A percentile compares a stretch with the other conserved stretches of the same genome.
Conservation (phyloP, 2,797 vertebrate species). For the Chloroceryle amazona region DNA sequence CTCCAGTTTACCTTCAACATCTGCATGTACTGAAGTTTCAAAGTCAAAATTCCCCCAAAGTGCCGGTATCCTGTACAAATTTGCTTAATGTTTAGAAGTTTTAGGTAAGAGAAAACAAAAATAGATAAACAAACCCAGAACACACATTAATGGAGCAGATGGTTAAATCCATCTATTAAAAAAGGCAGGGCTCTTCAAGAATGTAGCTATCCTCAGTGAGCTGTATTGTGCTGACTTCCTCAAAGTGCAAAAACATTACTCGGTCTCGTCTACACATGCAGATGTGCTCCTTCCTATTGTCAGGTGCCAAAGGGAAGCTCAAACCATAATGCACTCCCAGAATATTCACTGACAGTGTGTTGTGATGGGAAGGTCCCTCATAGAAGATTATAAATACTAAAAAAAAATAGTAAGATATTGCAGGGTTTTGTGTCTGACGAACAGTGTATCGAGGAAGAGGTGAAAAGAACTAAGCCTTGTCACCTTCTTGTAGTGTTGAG, state of each 20-base stretch:
- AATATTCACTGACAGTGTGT: not conserved
- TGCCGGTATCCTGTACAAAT: not conserved
- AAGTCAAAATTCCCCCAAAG: not conserved
- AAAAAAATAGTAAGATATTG: not conserved
- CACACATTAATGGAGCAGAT: not conserved
- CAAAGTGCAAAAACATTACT: not conserved
- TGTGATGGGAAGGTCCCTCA: not conserved
- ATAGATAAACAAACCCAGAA: not conserved
- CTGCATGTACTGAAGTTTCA: not conserved
- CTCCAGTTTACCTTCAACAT: not conserved
- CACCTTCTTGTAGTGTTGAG: not conserved
- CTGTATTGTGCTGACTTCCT: not conserved
- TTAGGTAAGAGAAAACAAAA: not conserved
- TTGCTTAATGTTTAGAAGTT: not conserved
- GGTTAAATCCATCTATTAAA: not conserved
- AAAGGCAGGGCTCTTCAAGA: not conserved
- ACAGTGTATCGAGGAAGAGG: not conserved
- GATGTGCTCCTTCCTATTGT: not conserved
- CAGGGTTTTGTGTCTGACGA: not conserved
- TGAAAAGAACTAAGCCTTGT: not conserved
- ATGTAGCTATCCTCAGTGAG: not conserved
- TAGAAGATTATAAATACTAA: not conserved
- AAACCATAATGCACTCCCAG: not conserved
- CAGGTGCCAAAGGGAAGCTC: not conserved
- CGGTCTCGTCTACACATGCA: fast-evolving